Evolutionary conservation across 2,888 invertebrate genomes (phyloP), one percentile per base, ranked within the genome.

Genomic region (Onchidella celtica): DNA sequence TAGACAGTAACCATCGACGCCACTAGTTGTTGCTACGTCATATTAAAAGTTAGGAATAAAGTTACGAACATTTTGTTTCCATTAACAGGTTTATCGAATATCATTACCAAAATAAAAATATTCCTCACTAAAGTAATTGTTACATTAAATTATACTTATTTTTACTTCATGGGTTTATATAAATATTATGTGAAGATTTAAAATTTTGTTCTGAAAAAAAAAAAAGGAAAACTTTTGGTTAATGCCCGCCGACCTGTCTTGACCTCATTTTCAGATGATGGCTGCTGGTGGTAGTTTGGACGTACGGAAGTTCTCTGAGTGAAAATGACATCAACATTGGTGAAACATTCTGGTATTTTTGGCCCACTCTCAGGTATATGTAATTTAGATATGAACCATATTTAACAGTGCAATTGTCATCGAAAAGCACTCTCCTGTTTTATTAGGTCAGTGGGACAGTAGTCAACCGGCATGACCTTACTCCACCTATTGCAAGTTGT

Each of bases 1-100:
- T n/a, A n/a, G n/a, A n/a, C n/a, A n/a, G 66, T 76, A 24, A 55
- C 76, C n/a, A 76, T 38, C 29, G 76, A 66, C 76, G 77, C 77
- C 55, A 4, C 36, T 21, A 34, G 29, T n/a, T 66, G 77, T 77
- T 77, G 77, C 77, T 77, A 68, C 55, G 68, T 34, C 55, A 47
- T 21, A 34, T 57, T 29, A 68, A 77, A 77, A 77, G 47, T 47
- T 11, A 47, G 47, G 17, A n/a, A n/a, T n/a, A n/a, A n/a, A n/a
- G n/a, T n/a, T n/a, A n/a, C n/a, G n/a, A n/a, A n/a, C n/a, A n/a
- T n/a, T n/a, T n/a, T n/a, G n/a, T n/a, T n/a, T n/a, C n/a, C n/a
- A n/a, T n/a, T n/a, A n/a, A n/a, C n/a, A n/a, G n/a, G n/a, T n/a
- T n/a, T n/a, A n/a, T n/a, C n/a, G n/a, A n/a, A n/a, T n/a, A n/a